phyloP scores from a whole-genome alignment of 23 tunicate genomes.

The Phallusia fumigata region DNA sequence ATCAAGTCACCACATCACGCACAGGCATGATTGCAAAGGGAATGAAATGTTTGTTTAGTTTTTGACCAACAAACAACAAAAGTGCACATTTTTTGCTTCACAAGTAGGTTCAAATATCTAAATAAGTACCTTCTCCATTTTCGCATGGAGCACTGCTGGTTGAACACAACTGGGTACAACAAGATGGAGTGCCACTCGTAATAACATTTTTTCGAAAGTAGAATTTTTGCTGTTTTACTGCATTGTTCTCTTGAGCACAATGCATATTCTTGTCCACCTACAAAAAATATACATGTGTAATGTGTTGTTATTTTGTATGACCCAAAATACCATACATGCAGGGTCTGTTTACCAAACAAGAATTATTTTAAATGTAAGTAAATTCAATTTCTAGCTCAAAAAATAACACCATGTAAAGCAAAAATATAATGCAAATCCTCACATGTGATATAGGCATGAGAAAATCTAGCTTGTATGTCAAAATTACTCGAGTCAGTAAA shows the following conservation, averaged over 20 bases:
- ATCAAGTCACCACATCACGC: no score
- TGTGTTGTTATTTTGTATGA: background rate
- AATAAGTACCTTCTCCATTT: conserved; percentile 1
- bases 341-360: background rate
- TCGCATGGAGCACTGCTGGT: background rate
- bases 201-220: conserved; percentile 72
- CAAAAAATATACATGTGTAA: conserved; percentile 1
- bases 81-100: no score
- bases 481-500: conserved; percentile 82
- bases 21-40: background rate
- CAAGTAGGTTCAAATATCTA: background rate
- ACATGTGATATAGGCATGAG: conserved; percentile 87
- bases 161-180: conserved; percentile 69
- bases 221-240: conserved; percentile 68
- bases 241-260: conserved; percentile 84
- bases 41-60: no score
- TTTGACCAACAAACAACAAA: no score
- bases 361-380: background rate
- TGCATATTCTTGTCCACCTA: conserved; percentile 93
- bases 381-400: background rate
- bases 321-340: no score
- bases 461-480: conserved; percentile 88
- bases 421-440: conserved; percentile 10
- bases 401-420: background rate
- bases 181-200: conserved; percentile 75